Percentiles rank a stretch among this genome's conserved stretches.
phyloP scores from a whole-genome alignment of 2,113 vertebrate species.

The Oreochromis niloticus region DNA sequence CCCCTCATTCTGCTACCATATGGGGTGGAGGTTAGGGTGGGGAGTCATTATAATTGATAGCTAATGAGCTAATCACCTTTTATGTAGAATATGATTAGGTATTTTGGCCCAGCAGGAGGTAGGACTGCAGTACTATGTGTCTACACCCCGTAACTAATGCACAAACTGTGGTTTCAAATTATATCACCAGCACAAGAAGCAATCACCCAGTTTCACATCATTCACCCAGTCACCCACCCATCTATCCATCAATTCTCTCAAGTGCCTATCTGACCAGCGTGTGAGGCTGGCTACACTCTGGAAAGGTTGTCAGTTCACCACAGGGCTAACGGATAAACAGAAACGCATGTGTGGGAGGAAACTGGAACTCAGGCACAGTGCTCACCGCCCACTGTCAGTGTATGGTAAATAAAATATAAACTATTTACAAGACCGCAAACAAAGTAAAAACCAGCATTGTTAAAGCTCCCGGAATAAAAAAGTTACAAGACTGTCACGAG shows the following conservation, averaged over 20 bases:
- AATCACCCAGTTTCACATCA: background rate
- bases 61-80: background rate
- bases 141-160: background rate
- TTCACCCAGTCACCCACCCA: background rate
- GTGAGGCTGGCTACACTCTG: background rate
- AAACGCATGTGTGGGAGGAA: background rate
- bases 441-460: background rate
- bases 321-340: background rate
- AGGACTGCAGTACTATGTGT: background rate
- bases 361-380: background rate
- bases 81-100: background rate
- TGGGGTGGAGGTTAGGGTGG: background rate
- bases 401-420: background rate
- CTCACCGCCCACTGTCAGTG: background rate
- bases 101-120: background rate
- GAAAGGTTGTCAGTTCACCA: background rate
- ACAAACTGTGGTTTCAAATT: background rate
- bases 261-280: background rate
- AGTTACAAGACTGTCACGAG: background rate
- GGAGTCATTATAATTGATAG: background rate
- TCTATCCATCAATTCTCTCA: background rate
- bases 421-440: background rate
- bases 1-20: background rate
- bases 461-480: background rate
- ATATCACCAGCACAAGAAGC: background rate